Evolutionary conservation across 2,888 invertebrate genomes (phyloP), one percentile per base, ranked within the genome.

Genomic region (Morinoia aosen): DNA sequence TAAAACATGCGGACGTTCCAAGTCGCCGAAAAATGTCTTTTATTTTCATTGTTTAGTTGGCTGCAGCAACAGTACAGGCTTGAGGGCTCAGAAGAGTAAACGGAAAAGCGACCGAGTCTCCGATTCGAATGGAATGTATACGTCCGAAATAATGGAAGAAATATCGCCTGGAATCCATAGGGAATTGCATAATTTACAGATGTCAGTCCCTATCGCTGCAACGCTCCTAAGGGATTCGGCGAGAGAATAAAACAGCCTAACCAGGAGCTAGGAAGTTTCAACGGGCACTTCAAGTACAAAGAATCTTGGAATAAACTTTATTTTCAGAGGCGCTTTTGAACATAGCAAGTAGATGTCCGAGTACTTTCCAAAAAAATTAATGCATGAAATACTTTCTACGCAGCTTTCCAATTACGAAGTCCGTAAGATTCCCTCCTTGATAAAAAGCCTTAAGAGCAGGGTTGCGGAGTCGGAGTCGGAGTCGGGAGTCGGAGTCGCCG

Each of bases 131-230:
- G n/a, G 57, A 93, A 93, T 93, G 57, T 93, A 93, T 93, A 57
- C 57, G 56, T 93, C 93, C 57, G 57, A 93, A 93, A 93, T 93
- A 93, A 93, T 93, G 93, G 93, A 57, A 56, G 93, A 93, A 57
- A 93, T 93, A 57, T 93, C 93, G 93, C n/a, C 48, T 48, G 25
- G n/a, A 93, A 93, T 93, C 93, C 57, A 19, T 56, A 48, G 93
- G 93, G 93, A 93, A 56, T 57, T n/a, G 57, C 56, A 93, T 93
- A 93, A 93, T 93, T 57, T 57, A 57, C 57, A 57, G 93, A 93
- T 48, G 93, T 93, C 93, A 93, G 57, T 93, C 93, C 57, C 93
- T 57, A 93, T 93, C 93, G 93, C 57, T 19, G 93, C 57, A 57
- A 33, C 57, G 93, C 12, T 57, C 93, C 93, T 56, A 33, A 93